A percentile compares a stretch with the other conserved stretches of the same genome.
Evolutionary conservation across 2,888 invertebrate genomes (phyloP).

Genomic region (Drosophila percnosoma): DNA sequence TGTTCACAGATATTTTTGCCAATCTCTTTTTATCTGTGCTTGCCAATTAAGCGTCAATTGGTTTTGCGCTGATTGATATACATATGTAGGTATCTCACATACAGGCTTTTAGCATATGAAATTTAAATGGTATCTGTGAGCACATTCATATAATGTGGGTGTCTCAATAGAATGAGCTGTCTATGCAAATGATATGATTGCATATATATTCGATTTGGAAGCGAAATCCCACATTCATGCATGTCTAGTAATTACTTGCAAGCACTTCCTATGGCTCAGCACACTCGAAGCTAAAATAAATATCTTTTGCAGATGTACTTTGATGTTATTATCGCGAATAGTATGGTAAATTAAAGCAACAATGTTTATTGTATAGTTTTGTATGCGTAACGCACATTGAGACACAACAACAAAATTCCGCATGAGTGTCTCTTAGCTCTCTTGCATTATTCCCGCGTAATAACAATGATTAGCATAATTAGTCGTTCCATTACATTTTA

Average conservation of each 20-base stretch:
- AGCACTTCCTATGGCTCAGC: too few relatives aligned
- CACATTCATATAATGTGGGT: neutral
- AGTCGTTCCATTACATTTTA: too few relatives aligned
- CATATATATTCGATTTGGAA: neutral
- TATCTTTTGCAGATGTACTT: too few relatives aligned
- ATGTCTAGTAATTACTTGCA: neutral
- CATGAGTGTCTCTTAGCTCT: too few relatives aligned
- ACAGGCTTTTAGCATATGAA: neutral
- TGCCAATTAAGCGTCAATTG: slow-evolving; percentile 59
- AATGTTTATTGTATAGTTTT: too few relatives aligned
- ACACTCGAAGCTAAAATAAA: neutral
- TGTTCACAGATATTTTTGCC: slow-evolving; percentile 23
- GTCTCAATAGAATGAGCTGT: neutral
- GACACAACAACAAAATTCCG: too few relatives aligned
- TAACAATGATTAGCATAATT: too few relatives aligned
- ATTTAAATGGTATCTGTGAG: neutral
- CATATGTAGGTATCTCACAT: neutral
- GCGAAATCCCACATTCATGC: neutral
- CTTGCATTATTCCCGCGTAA: too few relatives aligned
- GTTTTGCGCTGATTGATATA: slow-evolving; percentile 31
- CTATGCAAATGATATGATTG: neutral
- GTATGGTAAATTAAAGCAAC: too few relatives aligned
- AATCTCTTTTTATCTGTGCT: slow-evolving; percentile 23
- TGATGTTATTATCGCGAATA: too few relatives aligned
- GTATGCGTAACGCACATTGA: too few relatives aligned